Evolutionary conservation across 1,140 invertebrate species (phyloP), one percentile per base, ranked within the genome.

Genomic region (Listronotus bonariensis): DNA sequence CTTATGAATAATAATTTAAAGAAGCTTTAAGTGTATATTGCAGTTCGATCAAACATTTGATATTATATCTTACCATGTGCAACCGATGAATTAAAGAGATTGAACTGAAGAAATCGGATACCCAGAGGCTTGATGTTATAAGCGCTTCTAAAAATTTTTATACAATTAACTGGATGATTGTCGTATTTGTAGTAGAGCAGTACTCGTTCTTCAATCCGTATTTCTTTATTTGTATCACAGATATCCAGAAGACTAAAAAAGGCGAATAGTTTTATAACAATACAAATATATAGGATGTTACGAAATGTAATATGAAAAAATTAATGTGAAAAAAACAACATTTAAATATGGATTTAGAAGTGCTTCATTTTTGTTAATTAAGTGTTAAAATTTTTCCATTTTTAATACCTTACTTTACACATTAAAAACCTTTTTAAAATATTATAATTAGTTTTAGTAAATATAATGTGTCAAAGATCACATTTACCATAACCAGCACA

Each of bases 141-240:
- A 41, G 87, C 84, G 68, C 91, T 94, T 41, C 89, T 90, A 72
- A 99, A 97, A 70, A 99, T 96, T 80, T 99, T 99, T 0, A 99
- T 92, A 78, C 97, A 99, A 77, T 97, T 97, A 0, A 98, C 91
- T 0, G 95, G 91, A 79, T 90, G 88, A 72, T 97, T 97, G 68
- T 97, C 94, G 71, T 99, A 99, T 78, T 98, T 98, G 78, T 97
- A 99, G 78, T 97, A 99, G 0, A 99, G 70, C 3, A 99, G 76
- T 6, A 99, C 87, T 57, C 96, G 82, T 74, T 98, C 95, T 78
- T 96, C 89, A 0, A 99, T 85, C 7, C 84, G 84, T 26, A 99
- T 88, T 74, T 94, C 91, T 82, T 99, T 97, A 12, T 89, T 88
- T 0, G 94, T 91, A 77, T 97, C 93, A 78, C 97, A 99, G 58